These are phyloP conservation scores for Timema podura DNA, from an alignment of 2,888 invertebrate species.

Conservation along the genomic window DNA sequence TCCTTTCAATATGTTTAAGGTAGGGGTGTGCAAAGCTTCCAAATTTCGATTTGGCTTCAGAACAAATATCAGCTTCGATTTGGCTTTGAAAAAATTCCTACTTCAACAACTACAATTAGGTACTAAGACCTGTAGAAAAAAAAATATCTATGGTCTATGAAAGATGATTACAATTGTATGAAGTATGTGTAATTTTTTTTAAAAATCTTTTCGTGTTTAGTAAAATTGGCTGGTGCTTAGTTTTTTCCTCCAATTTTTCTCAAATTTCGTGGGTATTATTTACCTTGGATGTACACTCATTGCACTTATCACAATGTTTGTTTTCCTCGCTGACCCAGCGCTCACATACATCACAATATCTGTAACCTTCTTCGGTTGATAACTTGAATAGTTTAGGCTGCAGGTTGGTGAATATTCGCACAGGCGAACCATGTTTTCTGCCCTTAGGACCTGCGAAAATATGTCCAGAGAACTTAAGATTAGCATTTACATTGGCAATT, in stretches of 20 bases:
- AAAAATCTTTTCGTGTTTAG: no score
- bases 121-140: no score
- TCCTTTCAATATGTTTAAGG: no score
- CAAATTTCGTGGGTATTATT: background rate
- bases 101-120: no score
- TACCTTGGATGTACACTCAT: slow-evolving; percentile 64
- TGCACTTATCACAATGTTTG: slow-evolving; percentile 71
- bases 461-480: background rate
- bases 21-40: no score
- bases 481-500: background rate
- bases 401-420: slow-evolving; percentile 84
- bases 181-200: no score
- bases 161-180: no score
- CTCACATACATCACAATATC: slow-evolving; percentile 66
- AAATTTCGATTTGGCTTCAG: no score
- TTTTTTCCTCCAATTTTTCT: no score
- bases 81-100: no score
- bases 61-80: no score
- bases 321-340: slow-evolving; percentile 66
- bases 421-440: slow-evolving; percentile 74
- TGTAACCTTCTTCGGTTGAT: slow-evolving; percentile 62
- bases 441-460: slow-evolving; percentile 45
- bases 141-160: no score
- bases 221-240: background rate
- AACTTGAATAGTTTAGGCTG: slow-evolving; percentile 47